Evolutionary conservation across 92 coral and sea anemone species (phyloP).

Genomic region (Pocillopora grandis): DNA sequence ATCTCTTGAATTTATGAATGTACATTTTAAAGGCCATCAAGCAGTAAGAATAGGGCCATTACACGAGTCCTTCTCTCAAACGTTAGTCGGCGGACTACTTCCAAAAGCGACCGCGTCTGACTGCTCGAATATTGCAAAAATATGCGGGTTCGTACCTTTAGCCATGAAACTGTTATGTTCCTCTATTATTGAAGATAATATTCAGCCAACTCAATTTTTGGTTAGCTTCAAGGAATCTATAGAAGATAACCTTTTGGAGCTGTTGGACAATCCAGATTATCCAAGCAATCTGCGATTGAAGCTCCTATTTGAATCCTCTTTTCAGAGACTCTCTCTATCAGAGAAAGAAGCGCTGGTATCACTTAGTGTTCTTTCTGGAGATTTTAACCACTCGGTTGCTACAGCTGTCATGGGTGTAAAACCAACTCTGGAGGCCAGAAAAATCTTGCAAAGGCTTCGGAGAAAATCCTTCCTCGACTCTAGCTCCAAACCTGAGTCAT

Average conservation of each 20-base stretch:
- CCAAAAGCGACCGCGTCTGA: neutral
- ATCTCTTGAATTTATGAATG: neutral
- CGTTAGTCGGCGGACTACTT: neutral
- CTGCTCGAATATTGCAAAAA: neutral
- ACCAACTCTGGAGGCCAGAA: neutral
- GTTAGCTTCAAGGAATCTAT: neutral
- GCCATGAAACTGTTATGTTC: conserved; percentile 16
- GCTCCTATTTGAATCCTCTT: conserved; percentile 25
- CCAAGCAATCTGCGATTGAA: conserved; percentile 24
- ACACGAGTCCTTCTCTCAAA: neutral
- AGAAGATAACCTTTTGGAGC: neutral
- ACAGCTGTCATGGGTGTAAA: conserved; percentile 23
- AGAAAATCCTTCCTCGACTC: conserved; percentile 35
- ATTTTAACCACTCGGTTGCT: conserved; percentile 12
- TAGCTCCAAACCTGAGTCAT: neutral
- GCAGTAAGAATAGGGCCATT: conserved; percentile 23
- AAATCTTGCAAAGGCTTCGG: neutral
- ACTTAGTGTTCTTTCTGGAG: conserved; percentile 12
- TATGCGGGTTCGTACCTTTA: conserved; percentile 35
- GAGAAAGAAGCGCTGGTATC: conserved; percentile 33
- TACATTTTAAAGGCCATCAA: conserved; percentile 1
- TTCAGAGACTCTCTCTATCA: conserved; percentile 15
- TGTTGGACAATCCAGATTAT: conserved; percentile 31
- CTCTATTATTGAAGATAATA: neutral
- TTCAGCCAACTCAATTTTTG: neutral